Evolutionary conservation across 2,797 vertebrate species (phyloP).

Genomic region (Sebastiscus albofasciatus): DNA sequence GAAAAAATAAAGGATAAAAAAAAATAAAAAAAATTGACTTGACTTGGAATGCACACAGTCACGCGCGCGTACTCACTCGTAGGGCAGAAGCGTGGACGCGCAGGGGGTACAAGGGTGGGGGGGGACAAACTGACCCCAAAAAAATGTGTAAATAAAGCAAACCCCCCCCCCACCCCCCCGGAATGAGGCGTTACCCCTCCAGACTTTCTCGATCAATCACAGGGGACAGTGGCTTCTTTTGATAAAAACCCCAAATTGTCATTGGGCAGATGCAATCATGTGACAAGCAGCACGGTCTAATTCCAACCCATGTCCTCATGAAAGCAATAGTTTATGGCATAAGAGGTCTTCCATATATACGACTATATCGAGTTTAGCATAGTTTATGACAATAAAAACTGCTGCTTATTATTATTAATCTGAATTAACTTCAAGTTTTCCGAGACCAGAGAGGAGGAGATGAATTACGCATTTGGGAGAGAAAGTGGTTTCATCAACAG

Average conservation of each 20-base stretch:
- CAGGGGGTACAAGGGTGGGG: constrained; percentile 16
- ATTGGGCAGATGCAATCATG: constrained; percentile 99
- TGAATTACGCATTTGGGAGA: constrained; percentile 99
- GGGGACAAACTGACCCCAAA: constrained; percentile 69
- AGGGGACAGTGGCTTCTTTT: constrained; percentile 99
- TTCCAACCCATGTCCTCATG: constrained; percentile 97
- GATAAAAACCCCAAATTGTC: constrained; percentile 99
- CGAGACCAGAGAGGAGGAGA: constrained; percentile 91
- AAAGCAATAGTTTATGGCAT: constrained; percentile 99
- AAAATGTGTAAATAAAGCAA: constrained; percentile 95
- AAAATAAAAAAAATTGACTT: too few relatives aligned
- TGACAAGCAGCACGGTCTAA: constrained; percentile 99
- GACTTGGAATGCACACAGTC: neutral
- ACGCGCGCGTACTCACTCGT: neutral
- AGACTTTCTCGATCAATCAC: constrained; percentile 99
- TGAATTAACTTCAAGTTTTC: constrained; percentile 85
- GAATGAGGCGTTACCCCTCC: constrained; percentile 95
- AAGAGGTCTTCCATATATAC: constrained; percentile 90
- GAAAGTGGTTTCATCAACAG: constrained; percentile 99
- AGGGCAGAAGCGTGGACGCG: constrained; percentile 42
- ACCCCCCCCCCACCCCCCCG: constrained; percentile 88
- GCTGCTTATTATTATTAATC: constrained; percentile 48
- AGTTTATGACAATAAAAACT: constrained; percentile 79
- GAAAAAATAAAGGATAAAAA: too few relatives aligned
- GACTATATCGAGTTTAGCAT: constrained; percentile 94